Base-by-base conservation (phyloP, 1,140 invertebrate species). In the Sarcophaga peregrina region DNA sequence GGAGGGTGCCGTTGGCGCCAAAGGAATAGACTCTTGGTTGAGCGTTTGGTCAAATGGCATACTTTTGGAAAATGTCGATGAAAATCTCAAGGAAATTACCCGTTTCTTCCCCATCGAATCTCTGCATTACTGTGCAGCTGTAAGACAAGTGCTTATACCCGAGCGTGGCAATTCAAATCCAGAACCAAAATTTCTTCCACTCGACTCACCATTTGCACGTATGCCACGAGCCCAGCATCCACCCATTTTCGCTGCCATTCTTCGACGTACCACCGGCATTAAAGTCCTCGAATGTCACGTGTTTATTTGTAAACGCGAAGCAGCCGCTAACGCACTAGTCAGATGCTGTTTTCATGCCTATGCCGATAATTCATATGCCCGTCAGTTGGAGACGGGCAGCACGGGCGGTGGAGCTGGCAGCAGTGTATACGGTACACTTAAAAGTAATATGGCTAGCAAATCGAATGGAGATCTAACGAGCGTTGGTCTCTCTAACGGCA, bases 201-300 rank as follows among this genome's bases (percentile, higher is more conserved):
- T 99, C 84, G 98, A 99, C 90, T 98, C 97, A 73, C 98, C 98
- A 10, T 98, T 98, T 91, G 97, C 97, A 0, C 93, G 97, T 62
- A 95, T 95, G 82, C 97, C 96, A 37, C 97, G 95, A 84, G 94
- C 95, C 80, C 95, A 97, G 88, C 96, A 98, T 90, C 98, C 98
- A 58, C 98, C 98, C 9, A 93, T 99, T 68, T 99, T 99, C 91
- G 97, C 98, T 48, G 97, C 97, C 82, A 99, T 99, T 75, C 92
- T 99, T 68, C 93, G 98, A 48, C 93, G 98, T 62, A 99, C 98
- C 5, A 96, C 96, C 9, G 98, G 98, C n/a, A 98, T 99, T 85
- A 99, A 99, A 92, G 97, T 99, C 15, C 93, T 99, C 11, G 98
- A 99, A 92, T 99, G 98, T 92, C 98, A 99, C 92, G 97, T 97